A percentile compares a stretch with the other conserved stretches of the same genome.
phyloP scores from a whole-genome alignment of 2,797 vertebrate genomes.

The Serranus cabrilla region DNA sequence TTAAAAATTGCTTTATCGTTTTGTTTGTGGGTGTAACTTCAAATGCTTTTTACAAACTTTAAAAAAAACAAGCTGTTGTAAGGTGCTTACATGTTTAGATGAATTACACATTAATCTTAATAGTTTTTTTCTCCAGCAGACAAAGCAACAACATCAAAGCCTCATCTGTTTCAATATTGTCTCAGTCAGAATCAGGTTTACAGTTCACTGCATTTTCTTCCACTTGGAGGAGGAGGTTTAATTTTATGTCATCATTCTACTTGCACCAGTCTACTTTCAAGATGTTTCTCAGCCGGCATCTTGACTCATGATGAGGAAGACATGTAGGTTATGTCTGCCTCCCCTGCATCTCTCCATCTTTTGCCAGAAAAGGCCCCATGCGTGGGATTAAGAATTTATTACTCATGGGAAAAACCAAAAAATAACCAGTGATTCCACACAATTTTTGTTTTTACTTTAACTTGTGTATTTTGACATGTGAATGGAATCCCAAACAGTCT shows the following conservation, averaged over 20 bases:
- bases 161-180: slow-evolving; percentile 39
- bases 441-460: not conserved
- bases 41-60: not conserved
- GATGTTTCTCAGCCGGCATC: not conserved
- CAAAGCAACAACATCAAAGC: slow-evolving; percentile 36
- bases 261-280: slow-evolving; percentile 1
- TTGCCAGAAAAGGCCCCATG: not conserved
- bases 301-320: slow-evolving; percentile 2
- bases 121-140: slow-evolving; percentile 10
- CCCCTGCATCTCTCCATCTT: not conserved
- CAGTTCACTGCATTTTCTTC: slow-evolving; percentile 2
- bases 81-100: not conserved
- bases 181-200: not conserved
- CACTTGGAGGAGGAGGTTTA: not conserved
- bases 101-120: slow-evolving; percentile 25
- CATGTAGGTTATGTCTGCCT: not conserved
- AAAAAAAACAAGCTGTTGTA: not conserved
- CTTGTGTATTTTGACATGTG: not conserved
- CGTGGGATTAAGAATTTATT: too few species aligned
- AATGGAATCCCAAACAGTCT: not conserved
- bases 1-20: not conserved
- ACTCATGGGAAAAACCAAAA: not conserved
- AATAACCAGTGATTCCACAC: not conserved
- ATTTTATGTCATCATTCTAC: not conserved
- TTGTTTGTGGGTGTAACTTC: not conserved